A percentile compares a stretch with the other conserved stretches of the same genome.
phyloP scores from a whole-genome alignment of 2,113 vertebrate species.

The Cryptotis parvus region DNA sequence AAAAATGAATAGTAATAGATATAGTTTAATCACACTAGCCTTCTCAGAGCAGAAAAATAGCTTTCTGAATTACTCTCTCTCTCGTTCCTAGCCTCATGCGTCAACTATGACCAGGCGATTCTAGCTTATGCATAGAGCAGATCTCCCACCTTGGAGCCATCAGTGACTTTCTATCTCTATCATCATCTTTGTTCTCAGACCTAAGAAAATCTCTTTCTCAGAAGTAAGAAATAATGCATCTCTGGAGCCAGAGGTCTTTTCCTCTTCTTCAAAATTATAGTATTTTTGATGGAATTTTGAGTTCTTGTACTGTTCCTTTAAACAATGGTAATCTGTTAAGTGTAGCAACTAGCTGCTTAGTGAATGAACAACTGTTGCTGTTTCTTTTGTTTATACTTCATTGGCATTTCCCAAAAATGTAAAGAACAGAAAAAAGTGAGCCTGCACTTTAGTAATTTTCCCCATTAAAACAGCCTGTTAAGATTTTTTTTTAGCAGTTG shows the following conservation, averaged over 20 bases:
- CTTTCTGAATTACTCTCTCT: background rate
- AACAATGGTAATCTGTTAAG: slow-evolving; percentile 54
- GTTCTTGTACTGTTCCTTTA: slow-evolving; percentile 50
- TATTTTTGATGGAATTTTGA: slow-evolving; percentile 20
- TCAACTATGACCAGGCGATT: slow-evolving; percentile 5
- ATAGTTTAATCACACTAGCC: background rate
- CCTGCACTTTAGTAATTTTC: background rate
- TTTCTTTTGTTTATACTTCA: slow-evolving; percentile 69
- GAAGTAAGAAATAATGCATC: background rate
- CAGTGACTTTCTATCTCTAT: background rate
- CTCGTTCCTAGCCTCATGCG: background rate
- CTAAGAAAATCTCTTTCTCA: no score
- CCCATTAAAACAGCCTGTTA: background rate
- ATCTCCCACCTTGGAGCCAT: background rate
- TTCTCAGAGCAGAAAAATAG: background rate
- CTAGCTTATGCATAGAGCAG: background rate
- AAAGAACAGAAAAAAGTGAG: slow-evolving; percentile 52
- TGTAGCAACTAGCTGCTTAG: slow-evolving; percentile 23
- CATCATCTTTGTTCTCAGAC: slow-evolving; percentile 18
- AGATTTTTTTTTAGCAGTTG: background rate
- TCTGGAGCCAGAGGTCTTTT: background rate
- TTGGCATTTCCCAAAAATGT: slow-evolving; percentile 63
- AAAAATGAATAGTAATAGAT: background rate
- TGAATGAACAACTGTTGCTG: slow-evolving; percentile 55
- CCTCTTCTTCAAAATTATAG: background rate